phyloP scores from a whole-genome alignment of 64 coral and sea anemone species.

The Montipora efflorescens region DNA sequence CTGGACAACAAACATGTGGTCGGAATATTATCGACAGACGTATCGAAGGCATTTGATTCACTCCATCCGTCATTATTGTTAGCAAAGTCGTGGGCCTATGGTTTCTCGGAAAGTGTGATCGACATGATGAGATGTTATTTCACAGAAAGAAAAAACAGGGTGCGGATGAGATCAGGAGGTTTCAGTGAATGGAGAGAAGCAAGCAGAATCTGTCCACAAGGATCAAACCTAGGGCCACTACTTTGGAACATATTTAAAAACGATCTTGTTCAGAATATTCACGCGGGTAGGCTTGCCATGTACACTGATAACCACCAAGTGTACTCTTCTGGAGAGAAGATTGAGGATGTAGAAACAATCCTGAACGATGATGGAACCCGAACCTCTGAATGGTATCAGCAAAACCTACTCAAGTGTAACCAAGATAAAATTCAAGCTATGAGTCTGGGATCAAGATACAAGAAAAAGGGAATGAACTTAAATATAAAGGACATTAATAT shows the following conservation, averaged over 20 bases:
- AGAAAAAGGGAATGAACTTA: constrained; percentile 3
- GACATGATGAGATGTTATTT: too few species aligned
- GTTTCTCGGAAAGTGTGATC: too few species aligned
- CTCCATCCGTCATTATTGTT: too few species aligned
- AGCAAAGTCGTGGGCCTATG: too few species aligned
- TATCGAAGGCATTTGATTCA: too few species aligned
- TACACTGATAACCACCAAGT: background rate
- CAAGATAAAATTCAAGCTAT: constrained; percentile 26
- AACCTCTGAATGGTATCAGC: constrained; percentile 1
- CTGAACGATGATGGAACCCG: background rate
- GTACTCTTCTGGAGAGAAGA: background rate
- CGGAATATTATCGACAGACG: too few species aligned
- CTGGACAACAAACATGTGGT: too few species aligned
- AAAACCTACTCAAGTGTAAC: constrained; percentile 11
- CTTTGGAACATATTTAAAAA: background rate
- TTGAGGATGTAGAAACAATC: constrained; percentile 4
- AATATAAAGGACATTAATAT: background rate
- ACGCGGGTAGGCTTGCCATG: background rate
- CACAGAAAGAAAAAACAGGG: too few species aligned
- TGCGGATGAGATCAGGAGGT: too few species aligned
- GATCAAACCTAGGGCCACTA: background rate
- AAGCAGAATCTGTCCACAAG: too few species aligned
- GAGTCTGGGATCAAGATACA: background rate
- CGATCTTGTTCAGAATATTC: background rate
- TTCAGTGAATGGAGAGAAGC: too few species aligned